Base-by-base conservation (phyloP, 2,797 vertebrate genomes). In the Bovichtus variegatus region DNA sequence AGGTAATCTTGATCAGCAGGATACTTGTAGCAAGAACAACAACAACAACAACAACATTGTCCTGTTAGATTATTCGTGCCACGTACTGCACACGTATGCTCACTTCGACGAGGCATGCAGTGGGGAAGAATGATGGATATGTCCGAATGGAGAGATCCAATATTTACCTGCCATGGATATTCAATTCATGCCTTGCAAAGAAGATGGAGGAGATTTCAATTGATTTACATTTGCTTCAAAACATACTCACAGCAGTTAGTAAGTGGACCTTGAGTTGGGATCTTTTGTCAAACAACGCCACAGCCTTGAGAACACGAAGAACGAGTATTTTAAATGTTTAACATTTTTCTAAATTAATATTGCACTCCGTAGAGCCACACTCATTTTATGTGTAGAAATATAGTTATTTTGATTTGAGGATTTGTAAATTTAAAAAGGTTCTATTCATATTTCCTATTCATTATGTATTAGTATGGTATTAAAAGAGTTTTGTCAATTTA, bases 1-100 rank as follows among this genome's bases (percentile, higher is more conserved):
- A 74, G 23, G 27, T 65, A 65, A 80, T 68, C 18, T 27, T 15
- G 2, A 67, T n/a, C 43, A 58, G 47, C 47, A 58, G 58, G 44
- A 53, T 40, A 40, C 44, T 38, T 80, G 6, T 29, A 15, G 31
- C 15, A 21, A 44, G 21, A 27, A 61, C 1, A 21, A 44, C 21
- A 27, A 61, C 1, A 27, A 61, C 1, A 75, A 62, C 31, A 53
- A 53, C 7, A 58, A 9, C 0, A 19, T 19, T 64, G 9, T 25
- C 5, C 60, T 38, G 21, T 44, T 87, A 3, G 53, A 67, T 85
- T 81, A 86, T 86, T 80, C 53, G 83, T 51, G 1, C 5, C 31
- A 40, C 40, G 12, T 12, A 27, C 34, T 25, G n/a, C 51, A 43
- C 18, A 66, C 40, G 54, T 59, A 41, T 51, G 66, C 12, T 64